These are phyloP conservation scores for Porites divaricata DNA, from an alignment of 92 coral and sea anemone genomes.

Conservation along the genomic window DNA sequence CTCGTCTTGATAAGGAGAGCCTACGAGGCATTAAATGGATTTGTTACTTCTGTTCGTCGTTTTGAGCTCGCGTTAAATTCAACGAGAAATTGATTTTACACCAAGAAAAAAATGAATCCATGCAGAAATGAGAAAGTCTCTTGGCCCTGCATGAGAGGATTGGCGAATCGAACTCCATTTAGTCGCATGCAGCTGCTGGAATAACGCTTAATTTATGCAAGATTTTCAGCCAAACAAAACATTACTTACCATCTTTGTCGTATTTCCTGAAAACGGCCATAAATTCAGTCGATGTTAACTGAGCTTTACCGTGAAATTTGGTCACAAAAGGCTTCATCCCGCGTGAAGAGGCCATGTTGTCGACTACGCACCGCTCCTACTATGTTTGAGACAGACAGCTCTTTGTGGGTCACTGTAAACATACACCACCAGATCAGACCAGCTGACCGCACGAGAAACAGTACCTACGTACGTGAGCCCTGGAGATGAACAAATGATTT, in stretches of 20 bases:
- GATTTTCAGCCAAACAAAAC: neutral
- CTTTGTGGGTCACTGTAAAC: constrained; percentile 8
- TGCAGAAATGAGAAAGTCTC: neutral
- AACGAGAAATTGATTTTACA: neutral
- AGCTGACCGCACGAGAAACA: too few species aligned
- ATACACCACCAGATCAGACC: constrained; percentile 17
- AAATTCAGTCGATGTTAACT: constrained; percentile 71
- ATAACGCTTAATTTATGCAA: constrained; percentile 2
- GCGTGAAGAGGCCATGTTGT: constrained; percentile 33
- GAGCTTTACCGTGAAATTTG: constrained; percentile 62
- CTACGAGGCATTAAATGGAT: neutral
- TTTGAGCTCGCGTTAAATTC: neutral
- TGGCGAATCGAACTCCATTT: neutral
- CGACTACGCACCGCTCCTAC: neutral
- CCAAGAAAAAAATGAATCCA: neutral
- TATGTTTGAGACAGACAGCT: constrained; percentile 10
- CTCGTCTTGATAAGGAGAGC: neutral
- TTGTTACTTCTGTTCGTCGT: neutral
- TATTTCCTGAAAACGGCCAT: constrained; percentile 77
- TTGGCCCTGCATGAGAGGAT: neutral
- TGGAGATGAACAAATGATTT: too few species aligned
- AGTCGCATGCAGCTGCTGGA: constrained; percentile 14
- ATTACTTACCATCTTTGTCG: constrained; percentile 89
- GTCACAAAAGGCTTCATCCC: constrained; percentile 43
- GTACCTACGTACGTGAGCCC: too few species aligned